A percentile compares a stretch with the other conserved stretches of the same genome.
phyloP scores from a whole-genome alignment of 2,888 invertebrate species.

The Stenichneumon culpator region DNA sequence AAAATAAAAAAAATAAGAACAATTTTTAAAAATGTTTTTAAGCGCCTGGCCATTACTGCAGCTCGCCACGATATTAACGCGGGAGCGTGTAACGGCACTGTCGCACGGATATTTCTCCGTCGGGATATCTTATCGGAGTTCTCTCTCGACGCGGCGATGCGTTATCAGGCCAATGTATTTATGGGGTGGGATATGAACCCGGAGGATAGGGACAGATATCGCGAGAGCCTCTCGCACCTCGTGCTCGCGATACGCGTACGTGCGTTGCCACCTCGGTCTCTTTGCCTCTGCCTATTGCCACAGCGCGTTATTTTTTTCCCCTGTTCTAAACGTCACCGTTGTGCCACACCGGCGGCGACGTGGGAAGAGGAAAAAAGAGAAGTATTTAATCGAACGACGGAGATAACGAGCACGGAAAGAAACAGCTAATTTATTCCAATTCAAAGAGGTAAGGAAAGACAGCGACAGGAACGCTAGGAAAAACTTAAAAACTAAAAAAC shows the following conservation, averaged over 20 bases:
- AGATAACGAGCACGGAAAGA: not conserved
- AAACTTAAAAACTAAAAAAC: not conserved
- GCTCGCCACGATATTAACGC: slow-evolving; percentile 53
- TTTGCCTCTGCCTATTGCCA: not conserved
- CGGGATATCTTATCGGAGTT: slow-evolving; percentile 79
- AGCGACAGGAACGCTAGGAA: not conserved
- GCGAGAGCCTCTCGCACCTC: slow-evolving; percentile 54
- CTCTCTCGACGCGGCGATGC: slow-evolving; percentile 70
- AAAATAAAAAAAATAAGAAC: not conserved
- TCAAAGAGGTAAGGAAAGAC: not conserved
- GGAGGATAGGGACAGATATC: slow-evolving; percentile 66
- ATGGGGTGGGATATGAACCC: slow-evolving; percentile 80
- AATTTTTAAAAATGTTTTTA: not conserved
- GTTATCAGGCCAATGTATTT: slow-evolving; percentile 82
- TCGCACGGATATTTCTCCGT: slow-evolving; percentile 65
- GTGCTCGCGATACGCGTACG: slow-evolving; percentile 46
- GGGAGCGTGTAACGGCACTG: slow-evolving; percentile 59
- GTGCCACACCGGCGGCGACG: not conserved
- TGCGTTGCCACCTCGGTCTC: slow-evolving; percentile 46
- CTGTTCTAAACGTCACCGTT: slow-evolving; percentile 22
- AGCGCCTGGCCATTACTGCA: slow-evolving; percentile 51
- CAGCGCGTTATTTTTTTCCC: slow-evolving; percentile 29
- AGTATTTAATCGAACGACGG: slow-evolving; percentile 12
- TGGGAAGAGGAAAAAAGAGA: not conserved
- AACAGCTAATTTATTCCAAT: not conserved